Base-by-base conservation (phyloP, 2,888 invertebrate species). In the Lypha dubia region DNA sequence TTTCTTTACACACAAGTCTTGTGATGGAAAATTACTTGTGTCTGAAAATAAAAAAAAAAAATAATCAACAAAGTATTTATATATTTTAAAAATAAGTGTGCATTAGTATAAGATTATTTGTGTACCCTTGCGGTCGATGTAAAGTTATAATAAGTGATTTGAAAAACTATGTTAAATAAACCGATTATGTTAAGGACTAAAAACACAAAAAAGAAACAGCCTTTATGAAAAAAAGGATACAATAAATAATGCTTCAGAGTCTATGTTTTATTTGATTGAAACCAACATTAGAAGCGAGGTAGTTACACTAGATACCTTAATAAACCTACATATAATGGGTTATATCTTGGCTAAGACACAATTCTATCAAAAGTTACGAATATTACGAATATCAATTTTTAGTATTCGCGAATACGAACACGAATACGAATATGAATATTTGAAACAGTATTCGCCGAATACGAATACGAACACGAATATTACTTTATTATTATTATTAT, bases 141-240 rank as follows among this genome's bases (percentile, higher is more conserved):
- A 44, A 41, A 51, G 38, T 53, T 22, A n/a, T 49, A 35, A 44
- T 22, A 28, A 63, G 41, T 28, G 63, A 38, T 62, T 53, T 32
- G 22, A 7, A 20, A 20, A 38, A 46, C 44, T 73, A 13, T 32
- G 58, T 76, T 67, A 62, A 46, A 24, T 81, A 80, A 84, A 62
- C 63, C 62, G 76, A 80, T 84, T 84, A 80, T 68, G 22, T 70
- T 56, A 41, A 60, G 62, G 46, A 65, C 62, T 51, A 49, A 56
- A 82, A 73, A 5, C 7, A 46, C 15, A 15, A 67, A 53, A 49
- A 32, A 70, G 9, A 17, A 51, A 41, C n/a, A 7, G 8, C 5
- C 1, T 13, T 22, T 49, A 22, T 75, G 79, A 49, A 74, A 60
- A 3, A 24, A 35, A 63, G n/a, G n/a, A n/a, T n/a, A n/a, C n/a